Percentiles rank a stretch among this genome's conserved stretches.
Conservation (phyloP, 2,797 vertebrate species). For the Pagetopsis macropterus region DNA sequence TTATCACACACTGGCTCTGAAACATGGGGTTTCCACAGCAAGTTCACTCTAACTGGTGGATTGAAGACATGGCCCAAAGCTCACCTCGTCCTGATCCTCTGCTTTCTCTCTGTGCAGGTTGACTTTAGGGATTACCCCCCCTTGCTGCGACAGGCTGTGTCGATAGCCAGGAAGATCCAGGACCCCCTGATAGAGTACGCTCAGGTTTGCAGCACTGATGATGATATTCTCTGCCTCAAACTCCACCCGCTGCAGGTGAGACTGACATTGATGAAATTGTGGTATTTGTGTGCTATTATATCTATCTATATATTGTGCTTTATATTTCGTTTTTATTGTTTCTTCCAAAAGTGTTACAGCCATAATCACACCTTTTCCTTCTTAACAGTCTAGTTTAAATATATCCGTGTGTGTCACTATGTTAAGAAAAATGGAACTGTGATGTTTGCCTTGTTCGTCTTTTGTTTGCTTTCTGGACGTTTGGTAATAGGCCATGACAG, state of each 20-base stretch:
- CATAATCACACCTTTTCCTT: not conserved
- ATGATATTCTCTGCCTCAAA: constrained; percentile 97
- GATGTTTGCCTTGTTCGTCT: not conserved
- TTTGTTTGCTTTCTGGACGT: not conserved
- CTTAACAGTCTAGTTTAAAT: too few relatives aligned
- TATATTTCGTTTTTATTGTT: not conserved
- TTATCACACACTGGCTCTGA: not conserved
- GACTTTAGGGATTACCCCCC: constrained; percentile 98
- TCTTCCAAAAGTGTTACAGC: not conserved
- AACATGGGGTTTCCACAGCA: not conserved
- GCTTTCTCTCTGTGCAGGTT: constrained; percentile 74
- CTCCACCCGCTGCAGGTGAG: constrained; percentile 95
- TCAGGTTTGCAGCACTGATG: constrained; percentile 96
- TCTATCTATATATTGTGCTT: not conserved
- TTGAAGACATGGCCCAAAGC: not conserved
- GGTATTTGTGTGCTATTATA: not conserved
- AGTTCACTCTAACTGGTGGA: not conserved
- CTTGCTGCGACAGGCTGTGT: constrained; percentile 94
- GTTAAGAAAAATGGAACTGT: too few relatives aligned
- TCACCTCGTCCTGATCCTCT: not conserved
- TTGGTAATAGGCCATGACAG: not conserved
- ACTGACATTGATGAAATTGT: not conserved
- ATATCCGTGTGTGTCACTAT: too few relatives aligned
- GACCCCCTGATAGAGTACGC: constrained; percentile 97
- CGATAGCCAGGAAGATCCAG: constrained; percentile 95